These are phyloP conservation scores for Oriolus oriolus DNA, from an alignment of 2,113 vertebrate species.

Conservation along the genomic window DNA sequence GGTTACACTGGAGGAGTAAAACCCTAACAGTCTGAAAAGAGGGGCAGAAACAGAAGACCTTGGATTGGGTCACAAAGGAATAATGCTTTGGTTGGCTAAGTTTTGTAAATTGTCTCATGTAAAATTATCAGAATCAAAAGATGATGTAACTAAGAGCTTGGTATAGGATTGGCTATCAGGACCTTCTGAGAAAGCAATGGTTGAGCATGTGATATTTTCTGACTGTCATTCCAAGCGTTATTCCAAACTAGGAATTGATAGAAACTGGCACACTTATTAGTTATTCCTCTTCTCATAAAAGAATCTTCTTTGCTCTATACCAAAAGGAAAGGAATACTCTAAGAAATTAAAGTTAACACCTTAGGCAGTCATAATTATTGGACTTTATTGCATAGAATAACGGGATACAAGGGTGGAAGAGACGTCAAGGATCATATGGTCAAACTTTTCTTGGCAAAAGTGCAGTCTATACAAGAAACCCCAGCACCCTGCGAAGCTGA, in stretches of 20 bases:
- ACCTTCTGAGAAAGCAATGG: neutral
- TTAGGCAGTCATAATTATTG: neutral
- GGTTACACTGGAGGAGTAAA: neutral
- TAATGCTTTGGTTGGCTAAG: neutral
- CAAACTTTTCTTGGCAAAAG: neutral
- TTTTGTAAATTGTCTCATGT: neutral
- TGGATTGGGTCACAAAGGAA: neutral
- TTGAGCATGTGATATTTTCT: neutral
- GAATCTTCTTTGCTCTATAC: neutral
- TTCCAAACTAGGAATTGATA: neutral
- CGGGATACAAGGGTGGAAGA: neutral
- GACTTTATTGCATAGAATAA: neutral
- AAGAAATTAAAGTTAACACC: neutral
- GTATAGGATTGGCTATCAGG: neutral
- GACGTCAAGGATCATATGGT: neutral
- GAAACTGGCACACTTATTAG: neutral
- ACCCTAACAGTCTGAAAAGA: neutral
- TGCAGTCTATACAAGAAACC: neutral
- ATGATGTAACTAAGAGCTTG: neutral
- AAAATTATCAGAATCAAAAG: neutral
- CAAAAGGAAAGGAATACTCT: neutral
- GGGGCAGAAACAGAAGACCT: neutral
- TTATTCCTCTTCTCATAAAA: neutral
- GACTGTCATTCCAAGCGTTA: neutral
- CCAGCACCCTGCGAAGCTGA: neutral